These are phyloP conservation scores for Cecropterus lyciades DNA, from an alignment of 1,140 invertebrate genomes.

Conservation along the genomic window DNA sequence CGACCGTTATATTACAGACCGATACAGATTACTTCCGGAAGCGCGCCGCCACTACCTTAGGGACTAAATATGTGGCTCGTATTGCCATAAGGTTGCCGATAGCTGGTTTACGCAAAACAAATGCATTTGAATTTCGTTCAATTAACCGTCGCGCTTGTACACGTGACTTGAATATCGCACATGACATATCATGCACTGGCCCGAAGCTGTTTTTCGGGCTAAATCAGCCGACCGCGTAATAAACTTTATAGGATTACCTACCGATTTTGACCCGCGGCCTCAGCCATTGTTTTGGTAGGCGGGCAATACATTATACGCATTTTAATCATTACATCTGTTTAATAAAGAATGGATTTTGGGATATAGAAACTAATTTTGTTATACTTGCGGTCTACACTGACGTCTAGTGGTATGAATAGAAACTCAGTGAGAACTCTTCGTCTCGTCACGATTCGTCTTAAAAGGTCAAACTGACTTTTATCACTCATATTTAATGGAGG, in stretches of 20 bases:
- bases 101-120: constrained; percentile 25
- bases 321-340: neutral
- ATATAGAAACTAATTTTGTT: neutral
- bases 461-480: neutral
- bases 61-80: no score
- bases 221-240: constrained; percentile 45
- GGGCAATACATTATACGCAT: constrained; percentile 2
- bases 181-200: constrained; percentile 32
- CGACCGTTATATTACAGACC: no score
- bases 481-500: neutral
- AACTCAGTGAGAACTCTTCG: no score
- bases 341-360: neutral
- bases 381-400: no score
- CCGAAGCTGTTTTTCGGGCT: constrained; percentile 40
- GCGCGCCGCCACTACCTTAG: no score
- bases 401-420: no score
- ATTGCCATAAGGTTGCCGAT: no score
- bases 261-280: constrained; percentile 26
- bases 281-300: constrained; percentile 8
- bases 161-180: constrained; percentile 34
- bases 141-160: constrained; percentile 25
- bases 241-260: constrained; percentile 44
- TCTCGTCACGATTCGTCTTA: neutral
- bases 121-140: constrained; percentile 35
- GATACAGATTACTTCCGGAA: no score